Conservation (phyloP, 2,888 invertebrate species). For the Noctuana brunneofusca region DNA sequence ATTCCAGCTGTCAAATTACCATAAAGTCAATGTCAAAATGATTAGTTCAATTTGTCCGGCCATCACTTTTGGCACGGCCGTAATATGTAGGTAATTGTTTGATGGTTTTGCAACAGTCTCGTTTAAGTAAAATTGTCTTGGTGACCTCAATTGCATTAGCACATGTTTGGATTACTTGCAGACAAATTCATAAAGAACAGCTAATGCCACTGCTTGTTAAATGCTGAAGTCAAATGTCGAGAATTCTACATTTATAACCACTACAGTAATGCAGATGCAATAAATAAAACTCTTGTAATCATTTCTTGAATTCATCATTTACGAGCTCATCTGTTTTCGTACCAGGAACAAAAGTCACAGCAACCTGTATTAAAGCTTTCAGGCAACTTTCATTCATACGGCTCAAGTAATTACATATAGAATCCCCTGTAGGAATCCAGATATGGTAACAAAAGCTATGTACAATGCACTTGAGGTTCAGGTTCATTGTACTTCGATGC, state of each 20-base stretch:
- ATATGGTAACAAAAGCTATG: constrained; percentile 32
- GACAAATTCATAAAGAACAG: neutral
- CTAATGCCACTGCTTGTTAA: neutral
- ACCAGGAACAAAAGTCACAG: constrained; percentile 12
- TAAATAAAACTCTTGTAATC: constrained; percentile 11
- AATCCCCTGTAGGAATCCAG: constrained; percentile 1
- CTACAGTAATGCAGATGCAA: neutral
- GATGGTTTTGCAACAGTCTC: constrained; percentile 27
- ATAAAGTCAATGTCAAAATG: constrained; percentile 34
- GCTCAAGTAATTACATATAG: constrained; percentile 16
- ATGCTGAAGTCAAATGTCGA: neutral
- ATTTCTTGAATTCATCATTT: constrained; percentile 9
- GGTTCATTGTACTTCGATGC: constrained; percentile 43
- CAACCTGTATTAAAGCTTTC: constrained; percentile 7
- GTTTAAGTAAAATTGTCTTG: constrained; percentile 18
- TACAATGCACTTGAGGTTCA: constrained; percentile 35
- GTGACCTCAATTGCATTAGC: constrained; percentile 19
- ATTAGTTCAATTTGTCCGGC: constrained; percentile 33
- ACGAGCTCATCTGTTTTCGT: constrained; percentile 24
- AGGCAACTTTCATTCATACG: constrained; percentile 19
- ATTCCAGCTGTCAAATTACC: constrained; percentile 31
- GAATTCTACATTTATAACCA: neutral
- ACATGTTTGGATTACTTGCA: constrained; percentile 21
- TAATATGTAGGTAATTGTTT: constrained; percentile 25
- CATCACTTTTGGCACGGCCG: constrained; percentile 24